Base-by-base conservation (phyloP, 64 coral and sea anemone species). In the Dendrophyllia cribrosa region DNA sequence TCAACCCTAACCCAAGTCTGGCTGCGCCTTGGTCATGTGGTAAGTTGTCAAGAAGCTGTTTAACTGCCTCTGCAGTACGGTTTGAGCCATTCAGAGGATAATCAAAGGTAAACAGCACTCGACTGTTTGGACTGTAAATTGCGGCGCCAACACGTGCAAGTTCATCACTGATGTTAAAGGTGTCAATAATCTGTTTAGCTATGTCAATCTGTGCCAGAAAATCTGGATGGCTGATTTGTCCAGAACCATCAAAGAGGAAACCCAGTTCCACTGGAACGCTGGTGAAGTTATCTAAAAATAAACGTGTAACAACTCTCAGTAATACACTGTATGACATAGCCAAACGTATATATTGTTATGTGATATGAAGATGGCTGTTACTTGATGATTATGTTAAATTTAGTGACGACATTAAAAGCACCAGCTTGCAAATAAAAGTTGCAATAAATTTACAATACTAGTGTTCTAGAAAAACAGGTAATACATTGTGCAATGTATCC, bases 231-330 rank as follows among this genome's bases (percentile, higher is more conserved):
- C n/a, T 91, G 34, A 91, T 70, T 44, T 83, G 78, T 8, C 43
- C 64, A 63, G 89, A 91, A 19, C 45, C 66, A 72, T 91, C 89
- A 58, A 91, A 91, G 60, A 91, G 78, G 68, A 91, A 91, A 6
- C 65, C 89, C 19, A 91, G 66, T 61, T 91, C 78, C 5, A 91
- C 65, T 51, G 80, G 80, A 17, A 83, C 44, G 23, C 45, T 67
- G 45, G 16, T 74, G 78, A 48, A 62, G 26, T 74, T 45, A 17
- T 47, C 76, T 83, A 26, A 61, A 72, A 71, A 69, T 8, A 65
- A 51, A 82, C 15, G 7, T 70, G 24, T 19, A 61, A 46, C 5
- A 26, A 10, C 10, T 9, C 8, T n/a, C 2, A 45, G 12, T 44
- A 45, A 44, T 1, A 56, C 53, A 56, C 12, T 56, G 53, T 7